These are phyloP conservation scores for Aptenodytes patagonicus DNA, from an alignment of 2,113 vertebrate genomes.

Conservation along the genomic window DNA sequence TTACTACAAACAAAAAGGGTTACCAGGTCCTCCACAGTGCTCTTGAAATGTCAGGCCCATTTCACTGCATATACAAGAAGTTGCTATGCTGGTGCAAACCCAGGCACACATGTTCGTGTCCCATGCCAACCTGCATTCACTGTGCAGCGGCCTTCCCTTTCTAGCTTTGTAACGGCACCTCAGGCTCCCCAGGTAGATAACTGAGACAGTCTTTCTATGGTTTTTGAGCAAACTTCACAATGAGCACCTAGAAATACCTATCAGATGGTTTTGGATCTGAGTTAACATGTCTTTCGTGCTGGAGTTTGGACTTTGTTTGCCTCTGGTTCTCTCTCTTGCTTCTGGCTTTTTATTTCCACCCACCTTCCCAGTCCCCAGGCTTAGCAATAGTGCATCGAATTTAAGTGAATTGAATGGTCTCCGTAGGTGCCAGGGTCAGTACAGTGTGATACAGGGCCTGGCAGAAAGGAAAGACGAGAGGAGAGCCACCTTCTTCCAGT, in stretches of 20 bases:
- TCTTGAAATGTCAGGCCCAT: neutral
- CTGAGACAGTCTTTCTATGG: neutral
- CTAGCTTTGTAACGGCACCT: neutral
- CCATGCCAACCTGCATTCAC: fast-evolving
- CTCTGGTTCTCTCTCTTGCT: neutral
- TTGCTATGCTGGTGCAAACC: neutral
- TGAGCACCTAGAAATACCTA: neutral
- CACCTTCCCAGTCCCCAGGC: neutral
- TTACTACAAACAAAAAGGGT: neutral
- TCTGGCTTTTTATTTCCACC: neutral
- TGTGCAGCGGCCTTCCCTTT: neutral
- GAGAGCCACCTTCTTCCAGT: neutral
- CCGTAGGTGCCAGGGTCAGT: neutral
- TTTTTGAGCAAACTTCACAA: neutral
- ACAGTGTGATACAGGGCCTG: neutral
- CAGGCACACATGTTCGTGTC: neutral
- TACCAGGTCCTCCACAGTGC: neutral
- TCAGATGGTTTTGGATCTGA: neutral
- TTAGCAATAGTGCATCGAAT: neutral
- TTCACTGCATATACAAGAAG: neutral
- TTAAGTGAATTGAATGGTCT: neutral
- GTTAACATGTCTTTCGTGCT: fast-evolving
- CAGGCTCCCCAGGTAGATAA: neutral
- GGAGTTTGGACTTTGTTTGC: neutral
- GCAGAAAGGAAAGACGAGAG: neutral